Base-by-base conservation (phyloP, 2,888 invertebrate genomes). In the Slavum lentiscoides region DNA sequence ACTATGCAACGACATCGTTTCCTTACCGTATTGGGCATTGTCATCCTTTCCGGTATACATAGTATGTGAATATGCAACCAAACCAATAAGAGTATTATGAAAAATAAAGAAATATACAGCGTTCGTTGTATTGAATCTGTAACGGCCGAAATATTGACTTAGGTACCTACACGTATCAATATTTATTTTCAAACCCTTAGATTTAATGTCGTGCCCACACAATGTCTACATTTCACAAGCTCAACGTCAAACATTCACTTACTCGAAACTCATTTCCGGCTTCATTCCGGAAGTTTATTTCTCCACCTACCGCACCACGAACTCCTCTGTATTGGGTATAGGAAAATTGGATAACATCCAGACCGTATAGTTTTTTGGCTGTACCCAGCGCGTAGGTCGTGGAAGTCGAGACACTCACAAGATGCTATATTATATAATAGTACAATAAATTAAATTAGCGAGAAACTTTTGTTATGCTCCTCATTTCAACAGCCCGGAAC, bases 241-340 rank as follows among this genome's bases (percentile, higher is more conserved):
- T 5, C 66, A 67, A 67, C 66, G 74, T 75, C 66, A 62, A 69
- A 77, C 62, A 77, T 77, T 77, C 68, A 77, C 77, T 77, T 77
- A 77, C 70, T 62, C 37, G 69, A 70, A 77, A 77, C 77, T 77
- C 69, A 77, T 77, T 70, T 77, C 77, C 77, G 70, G 61, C 62
- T 1, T 55, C 39, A 49, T 13, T 23, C 62, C 69, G 77, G 77
- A 77, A 77, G 77, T 77, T 77, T 53, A 53, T 62, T 69, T 66
- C 69, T 69, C 30, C 30, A 53, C 77, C 61, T 70, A 62, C 53
- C 61, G 8, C 17, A 66, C 69, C 61, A 13, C 17, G 43, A 49
- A 21, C 59, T 53, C 53, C 37, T 62, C 49, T 49, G 61, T 77
- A 70, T 77, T 77, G 68, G 37, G 30, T 69, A n/a, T n/a, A 53